Base-by-base conservation (phyloP, 1,140 invertebrate genomes). In the Thaumetopoea pityocampa region DNA sequence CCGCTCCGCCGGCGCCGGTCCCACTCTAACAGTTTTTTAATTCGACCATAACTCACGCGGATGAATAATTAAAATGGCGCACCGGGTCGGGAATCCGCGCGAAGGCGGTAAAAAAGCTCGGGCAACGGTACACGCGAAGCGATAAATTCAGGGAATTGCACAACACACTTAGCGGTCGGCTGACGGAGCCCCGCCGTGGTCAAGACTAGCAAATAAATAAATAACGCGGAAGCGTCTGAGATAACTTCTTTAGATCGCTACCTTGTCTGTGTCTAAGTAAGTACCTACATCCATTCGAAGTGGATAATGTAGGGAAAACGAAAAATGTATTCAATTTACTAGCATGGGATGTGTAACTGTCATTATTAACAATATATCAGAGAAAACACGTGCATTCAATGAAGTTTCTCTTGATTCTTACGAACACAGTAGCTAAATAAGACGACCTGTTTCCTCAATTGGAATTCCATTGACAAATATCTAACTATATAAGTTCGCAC, bases 1-100 rank as follows among this genome's bases (percentile, higher is more conserved):
- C 67, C 41, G 46, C 38, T 66, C 73, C 74, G 73, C 53, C 66
- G 74, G 68, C 67, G 68, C 72, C 71, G 66, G 76, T 79, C 69
- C 72, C 70, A 74, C 71, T 82, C 77, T 86, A 85, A 86, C 82
- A 86, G 82, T 86, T 85, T 86, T 86, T 86, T 86, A 86, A 86
- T 86, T 85, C 77, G 84, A 80, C 82, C 84, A 86, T 86, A 86
- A 86, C 84, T 86, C 84, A 86, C 62, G 67, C 63, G 63, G 55
- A 74, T 86, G 82, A 86, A 86, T 86, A 86, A 86, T 86, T 85
- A 84, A 86, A 78, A 71, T 67, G 67, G 72, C 67, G 66, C 65
- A 67, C 51, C 63, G 68, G 51, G 54, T 49, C 58, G 67, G 67
- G 62, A 72, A 74, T 67, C 51, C 65, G 70, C 73, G 62, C 66